phyloP scores from a whole-genome alignment of 2,888 invertebrate species.

The Chloromyia formosa region DNA sequence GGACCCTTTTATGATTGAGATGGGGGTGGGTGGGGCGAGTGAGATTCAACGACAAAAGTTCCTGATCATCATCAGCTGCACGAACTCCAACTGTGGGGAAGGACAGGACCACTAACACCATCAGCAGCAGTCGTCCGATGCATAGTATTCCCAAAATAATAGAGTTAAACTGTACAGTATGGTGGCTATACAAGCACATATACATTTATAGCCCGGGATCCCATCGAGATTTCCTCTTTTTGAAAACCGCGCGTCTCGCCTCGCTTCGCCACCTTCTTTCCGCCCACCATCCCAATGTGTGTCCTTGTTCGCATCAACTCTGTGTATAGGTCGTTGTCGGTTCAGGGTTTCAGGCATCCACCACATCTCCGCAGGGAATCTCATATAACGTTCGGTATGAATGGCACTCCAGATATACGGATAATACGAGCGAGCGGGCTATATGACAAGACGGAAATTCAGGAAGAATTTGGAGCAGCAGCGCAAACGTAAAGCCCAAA shows the following conservation, averaged over 20 bases:
- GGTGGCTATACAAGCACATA: not conserved
- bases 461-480: constrained; percentile 35
- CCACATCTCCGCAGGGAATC: not conserved
- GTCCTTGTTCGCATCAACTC: not conserved
- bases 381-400: not conserved
- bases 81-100: not conserved
- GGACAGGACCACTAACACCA: not conserved
- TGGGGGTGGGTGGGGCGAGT: no score
- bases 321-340: constrained; percentile 26
- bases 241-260: not conserved
- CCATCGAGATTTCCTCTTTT: not conserved
- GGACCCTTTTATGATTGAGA: no score
- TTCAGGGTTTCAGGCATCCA: constrained; percentile 8
- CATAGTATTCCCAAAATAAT: not conserved
- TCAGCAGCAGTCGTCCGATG: not conserved
- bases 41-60: constrained; percentile 17
- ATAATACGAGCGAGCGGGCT: constrained; percentile 4
- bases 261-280: not conserved
- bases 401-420: not conserved
- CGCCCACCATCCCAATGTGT: not conserved
- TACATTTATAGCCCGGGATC: not conserved
- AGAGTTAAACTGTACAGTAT: not conserved
- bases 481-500: constrained; percentile 42
- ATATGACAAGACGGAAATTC: constrained; percentile 28
- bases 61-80: constrained; percentile 5